A percentile compares a stretch with the other conserved stretches of the same genome.
These are phyloP conservation scores for Drosophila athabasca DNA, from an alignment of 1,140 invertebrate species.

Conservation along the genomic window DNA sequence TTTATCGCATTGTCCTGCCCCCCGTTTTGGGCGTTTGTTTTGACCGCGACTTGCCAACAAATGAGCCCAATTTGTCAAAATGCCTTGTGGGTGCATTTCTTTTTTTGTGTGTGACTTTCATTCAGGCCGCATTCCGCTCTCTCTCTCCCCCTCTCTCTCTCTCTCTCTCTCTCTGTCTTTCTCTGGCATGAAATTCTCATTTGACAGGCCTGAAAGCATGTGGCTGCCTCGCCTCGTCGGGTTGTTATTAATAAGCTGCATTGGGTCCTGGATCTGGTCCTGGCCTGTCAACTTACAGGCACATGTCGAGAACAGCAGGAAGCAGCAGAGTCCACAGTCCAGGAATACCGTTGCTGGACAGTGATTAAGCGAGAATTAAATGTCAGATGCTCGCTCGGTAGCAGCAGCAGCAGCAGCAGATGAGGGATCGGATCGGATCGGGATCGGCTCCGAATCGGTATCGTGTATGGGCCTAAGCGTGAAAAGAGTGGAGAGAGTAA, in stretches of 20 bases:
- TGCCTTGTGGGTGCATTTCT: constrained; percentile 33
- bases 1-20: constrained; percentile 70
- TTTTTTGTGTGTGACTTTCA: constrained; percentile 31
- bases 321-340: constrained; percentile 28
- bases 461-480: constrained; percentile 44
- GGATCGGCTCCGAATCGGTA: not conserved
- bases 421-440: constrained; percentile 38
- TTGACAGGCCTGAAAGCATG: constrained; percentile 64
- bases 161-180: constrained; percentile 6
- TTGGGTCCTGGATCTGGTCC: constrained; percentile 10
- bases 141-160: constrained; percentile 26
- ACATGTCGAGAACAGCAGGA: constrained; percentile 47
- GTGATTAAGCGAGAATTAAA: constrained; percentile 83
- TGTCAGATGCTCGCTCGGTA: constrained; percentile 44
- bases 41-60: constrained; percentile 70
- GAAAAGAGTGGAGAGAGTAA: constrained; percentile 62
- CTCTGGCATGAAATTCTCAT: constrained; percentile 67
- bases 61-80: constrained; percentile 80
- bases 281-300: constrained; percentile 68
- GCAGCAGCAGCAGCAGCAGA: constrained; percentile 33
- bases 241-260: no score
- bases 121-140: constrained; percentile 38
- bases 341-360: constrained; percentile 73
- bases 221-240: not conserved
- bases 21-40: constrained; percentile 58